Percentiles rank a stretch among this genome's conserved stretches.
Conservation (phyloP, 2,888 invertebrate genomes). For the Syrphus vitripennis region DNA sequence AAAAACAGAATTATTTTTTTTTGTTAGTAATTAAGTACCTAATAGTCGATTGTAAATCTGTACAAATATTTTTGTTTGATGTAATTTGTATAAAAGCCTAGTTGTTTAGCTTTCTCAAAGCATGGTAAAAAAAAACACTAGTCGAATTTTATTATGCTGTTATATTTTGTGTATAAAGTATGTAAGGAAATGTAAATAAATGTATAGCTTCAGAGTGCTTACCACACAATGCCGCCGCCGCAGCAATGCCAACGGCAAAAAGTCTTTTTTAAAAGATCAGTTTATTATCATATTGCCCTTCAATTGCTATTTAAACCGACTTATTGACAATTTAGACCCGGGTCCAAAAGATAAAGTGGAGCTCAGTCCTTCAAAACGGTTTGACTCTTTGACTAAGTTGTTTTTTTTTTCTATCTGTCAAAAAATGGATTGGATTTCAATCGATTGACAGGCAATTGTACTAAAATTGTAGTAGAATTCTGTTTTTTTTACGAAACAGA, state of each 20-base stretch:
- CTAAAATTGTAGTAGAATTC: too few species aligned
- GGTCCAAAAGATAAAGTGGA: too few species aligned
- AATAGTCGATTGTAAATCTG: conserved; percentile 37
- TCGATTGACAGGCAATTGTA: too few species aligned
- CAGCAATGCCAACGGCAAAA: neutral
- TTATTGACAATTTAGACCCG: too few species aligned
- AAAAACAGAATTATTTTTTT: neutral
- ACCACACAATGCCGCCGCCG: neutral
- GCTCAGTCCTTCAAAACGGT: too few species aligned
- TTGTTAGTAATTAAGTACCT: conserved; percentile 16
- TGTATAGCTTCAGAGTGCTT: neutral
- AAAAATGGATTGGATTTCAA: too few species aligned
- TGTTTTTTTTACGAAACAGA: too few species aligned
- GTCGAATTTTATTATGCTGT: conserved; percentile 13
- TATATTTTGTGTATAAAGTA: conserved; percentile 18
- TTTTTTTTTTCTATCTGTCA: too few species aligned
- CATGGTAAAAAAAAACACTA: conserved; percentile 36
- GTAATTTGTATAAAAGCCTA: conserved; percentile 61
- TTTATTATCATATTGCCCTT: neutral
- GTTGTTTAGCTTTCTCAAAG: conserved; percentile 68
- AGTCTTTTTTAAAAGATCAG: neutral
- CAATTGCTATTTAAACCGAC: too few species aligned
- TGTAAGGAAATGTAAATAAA: neutral
- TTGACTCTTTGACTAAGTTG: too few species aligned
- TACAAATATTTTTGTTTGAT: conserved; percentile 3